Percentiles rank a stretch among this genome's conserved stretches.
These are phyloP conservation scores for Gorilla gorilla DNA, from an alignment of 2,113 vertebrate species.

Conservation along the genomic window DNA sequence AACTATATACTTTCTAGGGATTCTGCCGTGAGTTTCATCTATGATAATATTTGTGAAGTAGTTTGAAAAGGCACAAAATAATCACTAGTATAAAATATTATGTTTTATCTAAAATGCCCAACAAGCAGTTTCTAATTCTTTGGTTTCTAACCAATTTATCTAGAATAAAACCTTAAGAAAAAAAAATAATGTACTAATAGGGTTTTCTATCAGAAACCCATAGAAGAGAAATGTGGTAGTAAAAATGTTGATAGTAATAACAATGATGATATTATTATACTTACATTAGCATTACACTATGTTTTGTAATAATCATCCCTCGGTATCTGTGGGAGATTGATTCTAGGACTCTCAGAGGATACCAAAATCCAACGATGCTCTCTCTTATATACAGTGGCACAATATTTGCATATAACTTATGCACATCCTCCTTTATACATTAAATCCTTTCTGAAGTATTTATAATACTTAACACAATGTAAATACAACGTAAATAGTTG, in stretches of 20 bases:
- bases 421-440: neutral
- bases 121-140: neutral
- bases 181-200: neutral
- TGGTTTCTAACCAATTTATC: neutral
- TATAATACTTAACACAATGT: neutral
- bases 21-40: neutral
- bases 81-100: neutral
- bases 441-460: neutral
- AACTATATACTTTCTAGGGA: neutral
- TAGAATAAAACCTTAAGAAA: neutral
- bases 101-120: conserved; percentile 4
- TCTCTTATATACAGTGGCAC: neutral
- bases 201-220: neutral
- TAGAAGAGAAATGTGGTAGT: neutral
- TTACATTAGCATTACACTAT: rapidly evolving
- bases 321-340: neutral
- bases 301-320: neutral
- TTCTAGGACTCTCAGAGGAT: neutral
- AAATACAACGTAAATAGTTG: neutral
- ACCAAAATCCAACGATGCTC: neutral
- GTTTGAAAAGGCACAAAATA: neutral
- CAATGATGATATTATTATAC: rapidly evolving
- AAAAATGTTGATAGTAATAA: neutral
- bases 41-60: neutral
- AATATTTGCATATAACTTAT: neutral